Conservation (phyloP, 2,113 vertebrate genomes). For the Eleginops maclovinus region DNA sequence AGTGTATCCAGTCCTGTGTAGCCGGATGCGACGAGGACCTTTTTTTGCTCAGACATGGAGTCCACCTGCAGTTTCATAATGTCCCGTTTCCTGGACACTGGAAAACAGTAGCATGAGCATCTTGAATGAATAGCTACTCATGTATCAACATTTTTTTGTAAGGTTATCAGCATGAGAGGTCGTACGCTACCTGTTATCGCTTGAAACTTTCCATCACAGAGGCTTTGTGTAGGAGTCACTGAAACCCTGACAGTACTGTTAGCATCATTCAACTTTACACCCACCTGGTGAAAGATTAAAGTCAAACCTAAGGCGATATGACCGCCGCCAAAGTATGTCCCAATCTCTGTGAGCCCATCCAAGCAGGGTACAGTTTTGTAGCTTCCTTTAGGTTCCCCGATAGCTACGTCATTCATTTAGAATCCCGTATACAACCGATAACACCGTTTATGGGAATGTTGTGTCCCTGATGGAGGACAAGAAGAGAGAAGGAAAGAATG, state of each 20-base stretch:
- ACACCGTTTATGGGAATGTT: conserved; percentile 82
- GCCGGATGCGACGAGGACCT: conserved; percentile 18
- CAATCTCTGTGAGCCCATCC: conserved; percentile 75
- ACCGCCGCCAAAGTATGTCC: conserved; percentile 89
- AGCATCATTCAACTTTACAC: conserved; percentile 79
- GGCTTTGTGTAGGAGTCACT: conserved; percentile 77
- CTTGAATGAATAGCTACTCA: neutral
- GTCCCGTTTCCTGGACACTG: conserved; percentile 83
- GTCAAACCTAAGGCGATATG: conserved; percentile 84
- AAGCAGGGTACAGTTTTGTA: conserved; percentile 82
- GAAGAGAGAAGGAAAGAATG: neutral
- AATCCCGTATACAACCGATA: conserved; percentile 88
- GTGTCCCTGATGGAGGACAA: conserved; percentile 70
- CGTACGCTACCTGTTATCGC: conserved; percentile 83
- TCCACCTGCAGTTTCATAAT: conserved; percentile 82
- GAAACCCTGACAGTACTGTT: conserved; percentile 76
- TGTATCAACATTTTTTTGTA: neutral
- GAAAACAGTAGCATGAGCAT: conserved; percentile 3
- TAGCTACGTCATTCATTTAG: conserved; percentile 80
- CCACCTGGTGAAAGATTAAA: conserved; percentile 80
- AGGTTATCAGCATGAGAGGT: neutral
- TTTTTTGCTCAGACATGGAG: conserved; percentile 66
- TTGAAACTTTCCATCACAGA: conserved; percentile 88
- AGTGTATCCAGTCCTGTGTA: conserved; percentile 65
- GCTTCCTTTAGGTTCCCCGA: conserved; percentile 75